phyloP scores from a whole-genome alignment of 2,797 vertebrate genomes.

The Tolypeutes matacus region DNA sequence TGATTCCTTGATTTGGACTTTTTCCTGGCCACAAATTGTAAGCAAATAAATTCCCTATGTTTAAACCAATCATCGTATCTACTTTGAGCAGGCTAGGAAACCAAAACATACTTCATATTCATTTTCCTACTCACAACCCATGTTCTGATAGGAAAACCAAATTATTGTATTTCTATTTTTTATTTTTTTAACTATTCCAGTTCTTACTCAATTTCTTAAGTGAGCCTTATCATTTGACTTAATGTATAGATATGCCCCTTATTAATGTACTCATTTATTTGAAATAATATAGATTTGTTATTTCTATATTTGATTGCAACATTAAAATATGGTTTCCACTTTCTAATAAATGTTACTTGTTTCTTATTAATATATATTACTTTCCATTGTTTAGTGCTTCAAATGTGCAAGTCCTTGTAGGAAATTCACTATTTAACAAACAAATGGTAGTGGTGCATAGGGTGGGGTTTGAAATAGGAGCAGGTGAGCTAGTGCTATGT shows the following conservation, averaged over 20 bases:
- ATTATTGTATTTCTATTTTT: background rate
- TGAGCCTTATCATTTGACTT: too few relatives aligned
- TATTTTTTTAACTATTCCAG: background rate
- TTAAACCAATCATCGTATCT: too few relatives aligned
- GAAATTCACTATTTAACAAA: background rate
- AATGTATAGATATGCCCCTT: too few relatives aligned
- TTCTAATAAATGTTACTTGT: background rate
- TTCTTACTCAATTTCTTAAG: background rate
- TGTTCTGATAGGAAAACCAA: background rate
- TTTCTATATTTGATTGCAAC: background rate
- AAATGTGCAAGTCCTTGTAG: too few relatives aligned
- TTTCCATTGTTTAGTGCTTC: background rate
- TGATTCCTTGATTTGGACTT: too few relatives aligned
- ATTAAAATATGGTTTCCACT: background rate
- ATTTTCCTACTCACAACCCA: background rate
- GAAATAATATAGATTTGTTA: background rate
- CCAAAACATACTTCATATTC: background rate
- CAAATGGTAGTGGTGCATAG: background rate
- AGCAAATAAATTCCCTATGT: too few relatives aligned
- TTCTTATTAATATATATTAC: background rate
- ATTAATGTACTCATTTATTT: background rate
- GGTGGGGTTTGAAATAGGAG: fast-evolving
- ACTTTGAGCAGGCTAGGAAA: too few relatives aligned
- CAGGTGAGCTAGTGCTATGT: too few relatives aligned
- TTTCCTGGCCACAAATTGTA: too few relatives aligned